phyloP scores from a whole-genome alignment of 2,113 vertebrate species.

The Sminthopsis crassicaudata region DNA sequence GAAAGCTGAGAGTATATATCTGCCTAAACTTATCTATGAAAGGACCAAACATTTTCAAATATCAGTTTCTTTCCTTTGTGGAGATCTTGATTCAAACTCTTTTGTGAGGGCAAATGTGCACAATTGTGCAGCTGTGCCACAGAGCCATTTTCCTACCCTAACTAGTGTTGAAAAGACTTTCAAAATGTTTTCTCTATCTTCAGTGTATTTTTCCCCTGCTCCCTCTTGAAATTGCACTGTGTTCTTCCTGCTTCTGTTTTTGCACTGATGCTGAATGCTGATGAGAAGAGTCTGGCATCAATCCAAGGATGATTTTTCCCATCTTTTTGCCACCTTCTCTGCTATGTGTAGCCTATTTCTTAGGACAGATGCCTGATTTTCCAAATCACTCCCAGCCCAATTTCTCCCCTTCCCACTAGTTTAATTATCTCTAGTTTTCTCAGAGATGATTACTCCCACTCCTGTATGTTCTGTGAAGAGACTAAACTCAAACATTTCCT shows the following conservation, averaged over 20 bases:
- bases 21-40: background rate
- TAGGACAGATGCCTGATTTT: constrained; percentile 35
- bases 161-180: constrained; percentile 22
- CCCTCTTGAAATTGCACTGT: constrained; percentile 1
- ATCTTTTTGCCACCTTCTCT: constrained; percentile 3
- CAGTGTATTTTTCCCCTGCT: constrained; percentile 16
- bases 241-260: constrained; percentile 1
- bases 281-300: constrained; percentile 15
- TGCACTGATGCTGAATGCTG: constrained; percentile 21
- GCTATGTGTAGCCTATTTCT: background rate
- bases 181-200: constrained; percentile 42
- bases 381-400: background rate
- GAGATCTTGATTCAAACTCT: background rate
- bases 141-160: background rate
- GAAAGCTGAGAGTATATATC: background rate
- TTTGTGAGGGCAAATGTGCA: background rate
- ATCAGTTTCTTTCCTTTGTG: background rate
- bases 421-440: background rate
- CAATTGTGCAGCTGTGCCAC: background rate
- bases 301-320: constrained; percentile 11
- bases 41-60: background rate
- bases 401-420: constrained; percentile 12
- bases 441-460: constrained; percentile 18
- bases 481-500: background rate
- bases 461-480: constrained; percentile 25